phyloP scores from a whole-genome alignment of 1,140 invertebrate species.

The Paramacrobiotus metropolitanus region DNA sequence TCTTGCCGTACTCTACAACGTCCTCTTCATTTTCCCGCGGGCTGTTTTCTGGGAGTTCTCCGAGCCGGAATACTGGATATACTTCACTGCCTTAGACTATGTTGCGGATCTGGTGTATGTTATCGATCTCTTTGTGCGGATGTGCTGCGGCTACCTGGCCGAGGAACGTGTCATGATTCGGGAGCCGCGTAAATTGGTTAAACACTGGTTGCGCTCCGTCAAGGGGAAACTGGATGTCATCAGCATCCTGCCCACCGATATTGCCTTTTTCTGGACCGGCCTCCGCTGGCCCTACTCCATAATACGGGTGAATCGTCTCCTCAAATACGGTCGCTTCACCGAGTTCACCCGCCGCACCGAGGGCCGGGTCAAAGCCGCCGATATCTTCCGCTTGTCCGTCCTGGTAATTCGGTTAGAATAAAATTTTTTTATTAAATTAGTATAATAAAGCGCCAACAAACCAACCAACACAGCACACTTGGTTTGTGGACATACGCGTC shows the following conservation, averaged over 20 bases:
- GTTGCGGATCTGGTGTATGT: conserved; percentile 63
- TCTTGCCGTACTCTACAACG: conserved; percentile 65
- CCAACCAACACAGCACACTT: no score
- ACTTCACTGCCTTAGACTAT: conserved; percentile 53
- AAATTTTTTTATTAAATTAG: no score
- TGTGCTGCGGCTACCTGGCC: conserved; percentile 69
- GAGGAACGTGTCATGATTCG: conserved; percentile 75
- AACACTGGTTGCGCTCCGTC: conserved; percentile 45
- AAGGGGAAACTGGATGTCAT: conserved; percentile 36
- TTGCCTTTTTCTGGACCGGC: conserved; percentile 40
- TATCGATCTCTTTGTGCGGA: conserved; percentile 56
- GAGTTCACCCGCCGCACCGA: conserved; percentile 84
- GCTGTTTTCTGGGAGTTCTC: conserved; percentile 76
- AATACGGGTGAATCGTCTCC: conserved; percentile 57
- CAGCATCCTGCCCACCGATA: conserved; percentile 62
- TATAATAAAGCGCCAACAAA: no score
- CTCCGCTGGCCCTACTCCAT: conserved; percentile 43
- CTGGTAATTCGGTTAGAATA: not conserved
- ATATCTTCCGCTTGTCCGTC: not conserved
- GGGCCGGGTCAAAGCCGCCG: not conserved
- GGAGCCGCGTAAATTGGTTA: conserved; percentile 45
- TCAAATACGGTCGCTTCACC: conserved; percentile 48
- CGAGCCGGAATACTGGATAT: conserved; percentile 37
- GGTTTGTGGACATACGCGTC: no score
- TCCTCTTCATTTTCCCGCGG: conserved; percentile 66